phyloP scores from a whole-genome alignment of 2,888 invertebrate genomes.

The Aphodius granarius region DNA sequence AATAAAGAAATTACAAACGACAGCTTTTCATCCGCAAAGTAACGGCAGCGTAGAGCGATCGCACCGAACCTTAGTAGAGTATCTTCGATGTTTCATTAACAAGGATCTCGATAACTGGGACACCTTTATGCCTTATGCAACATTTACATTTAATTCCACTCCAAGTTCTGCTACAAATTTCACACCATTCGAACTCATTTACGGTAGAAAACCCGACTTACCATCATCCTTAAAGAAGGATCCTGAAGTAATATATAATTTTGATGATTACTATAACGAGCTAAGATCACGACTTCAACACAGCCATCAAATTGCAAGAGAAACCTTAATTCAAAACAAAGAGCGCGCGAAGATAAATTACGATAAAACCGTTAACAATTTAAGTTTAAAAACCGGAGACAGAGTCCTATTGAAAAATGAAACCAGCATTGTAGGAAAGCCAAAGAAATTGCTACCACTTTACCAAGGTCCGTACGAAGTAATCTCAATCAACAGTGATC shows the following conservation, averaged over 20 bases:
- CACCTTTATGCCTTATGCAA: neutral
- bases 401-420: slow-evolving; percentile 4
- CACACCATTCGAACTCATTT: slow-evolving; percentile 35
- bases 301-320: slow-evolving; percentile 31
- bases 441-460: neutral
- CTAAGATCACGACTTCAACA: slow-evolving; percentile 29
- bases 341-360: slow-evolving; percentile 9
- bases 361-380: neutral
- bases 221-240: slow-evolving; percentile 29
- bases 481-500: slow-evolving; percentile 2
- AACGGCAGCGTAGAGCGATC: slow-evolving; percentile 41
- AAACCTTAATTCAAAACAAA: slow-evolving; percentile 24
- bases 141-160: slow-evolving; percentile 2
- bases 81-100: slow-evolving; percentile 17
- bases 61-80: slow-evolving; percentile 39
- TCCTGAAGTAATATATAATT: slow-evolving; percentile 34
- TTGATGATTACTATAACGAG: slow-evolving; percentile 31
- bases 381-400: slow-evolving; percentile 1
- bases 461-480: slow-evolving; percentile 5
- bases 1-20: slow-evolving; percentile 35
- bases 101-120: slow-evolving; percentile 2
- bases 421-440: slow-evolving; percentile 2
- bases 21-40: slow-evolving; percentile 36
- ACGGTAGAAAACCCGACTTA: slow-evolving; percentile 28
- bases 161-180: slow-evolving; percentile 27